Conservation (phyloP, 2,797 vertebrate species). For the Enteromius fasciolatus region DNA sequence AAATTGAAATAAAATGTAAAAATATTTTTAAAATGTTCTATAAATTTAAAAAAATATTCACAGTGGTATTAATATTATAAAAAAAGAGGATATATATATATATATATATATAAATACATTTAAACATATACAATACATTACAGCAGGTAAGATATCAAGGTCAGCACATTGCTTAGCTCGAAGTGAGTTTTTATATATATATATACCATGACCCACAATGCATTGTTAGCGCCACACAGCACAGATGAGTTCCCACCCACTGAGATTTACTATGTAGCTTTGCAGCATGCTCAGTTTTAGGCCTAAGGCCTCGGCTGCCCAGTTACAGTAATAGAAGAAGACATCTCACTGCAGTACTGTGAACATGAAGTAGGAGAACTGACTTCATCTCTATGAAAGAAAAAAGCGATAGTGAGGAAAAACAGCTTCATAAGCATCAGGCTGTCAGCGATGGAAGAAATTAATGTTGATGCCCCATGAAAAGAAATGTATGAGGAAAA, state of each 20-base stretch:
- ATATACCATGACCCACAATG: constrained; percentile 25
- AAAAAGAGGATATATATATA: not conserved
- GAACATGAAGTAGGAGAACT: constrained; percentile 54
- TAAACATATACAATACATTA: no score
- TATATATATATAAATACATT: not conserved
- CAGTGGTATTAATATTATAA: not conserved
- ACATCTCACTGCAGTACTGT: constrained; percentile 50
- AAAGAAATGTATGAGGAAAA: constrained; percentile 64
- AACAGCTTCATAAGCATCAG: constrained; percentile 63
- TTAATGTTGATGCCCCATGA: constrained; percentile 75
- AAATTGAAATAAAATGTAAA: not conserved
- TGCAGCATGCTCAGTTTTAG: constrained; percentile 38
- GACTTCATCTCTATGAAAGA: constrained; percentile 53
- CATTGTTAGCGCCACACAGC: constrained; percentile 23
- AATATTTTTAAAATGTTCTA: not conserved
- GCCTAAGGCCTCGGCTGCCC: constrained; percentile 48
- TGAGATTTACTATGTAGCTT: constrained; percentile 40
- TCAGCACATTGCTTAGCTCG: constrained; percentile 28
- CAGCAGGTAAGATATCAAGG: constrained; percentile 18
- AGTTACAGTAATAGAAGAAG: constrained; percentile 57
- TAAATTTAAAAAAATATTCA: no score
- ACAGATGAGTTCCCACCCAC: constrained; percentile 49
- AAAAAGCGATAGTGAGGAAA: constrained; percentile 46
- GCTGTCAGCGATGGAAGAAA: constrained; percentile 65
- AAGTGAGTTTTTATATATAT: not conserved